phyloP scores from a whole-genome alignment of 2,113 vertebrate genomes.

The Taurulus bubalis region DNA sequence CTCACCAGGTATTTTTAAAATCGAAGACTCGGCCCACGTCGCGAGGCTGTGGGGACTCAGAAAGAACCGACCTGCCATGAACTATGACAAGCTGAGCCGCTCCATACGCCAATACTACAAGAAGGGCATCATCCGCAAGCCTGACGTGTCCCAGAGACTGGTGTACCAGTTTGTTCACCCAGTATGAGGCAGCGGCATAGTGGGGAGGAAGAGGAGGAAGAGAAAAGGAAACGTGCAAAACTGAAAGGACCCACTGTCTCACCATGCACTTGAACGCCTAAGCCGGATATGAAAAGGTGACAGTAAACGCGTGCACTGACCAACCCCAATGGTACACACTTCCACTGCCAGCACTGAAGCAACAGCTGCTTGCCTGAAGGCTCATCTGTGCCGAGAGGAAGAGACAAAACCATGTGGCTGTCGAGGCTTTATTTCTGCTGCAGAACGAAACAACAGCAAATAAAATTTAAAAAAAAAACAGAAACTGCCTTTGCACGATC shows the following conservation, averaged over 20 bases:
- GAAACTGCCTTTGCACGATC: constrained; percentile 74
- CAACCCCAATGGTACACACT: constrained; percentile 48
- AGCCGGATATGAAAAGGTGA: constrained; percentile 25
- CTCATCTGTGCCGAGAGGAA: constrained; percentile 12
- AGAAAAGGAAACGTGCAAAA: not conserved
- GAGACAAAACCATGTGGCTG: constrained; percentile 29
- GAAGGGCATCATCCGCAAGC: constrained; percentile 98
- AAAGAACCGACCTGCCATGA: constrained; percentile 98
- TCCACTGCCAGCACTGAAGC: constrained; percentile 23
- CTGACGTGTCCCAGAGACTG: constrained; percentile 96
- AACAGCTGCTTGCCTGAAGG: constrained; percentile 27
- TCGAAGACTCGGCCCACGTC: constrained; percentile 97
- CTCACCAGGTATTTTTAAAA: constrained; percentile 94
- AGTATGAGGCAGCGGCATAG: constrained; percentile 74
- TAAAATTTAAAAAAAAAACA: not conserved
- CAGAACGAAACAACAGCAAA: constrained; percentile 32
- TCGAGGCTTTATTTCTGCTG: constrained; percentile 37
- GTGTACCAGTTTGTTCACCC: constrained; percentile 99
- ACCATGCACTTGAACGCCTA: constrained; percentile 43
- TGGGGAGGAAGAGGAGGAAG: not conserved
- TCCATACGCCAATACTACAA: constrained; percentile 99
- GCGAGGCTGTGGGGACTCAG: constrained; percentile 96
- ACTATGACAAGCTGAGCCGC: constrained; percentile 99
- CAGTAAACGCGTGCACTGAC: constrained; percentile 64
- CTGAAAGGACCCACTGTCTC: constrained; percentile 13